Evolutionary conservation across 2,888 invertebrate species (phyloP).

Genomic region (Ditula angustiorana): DNA sequence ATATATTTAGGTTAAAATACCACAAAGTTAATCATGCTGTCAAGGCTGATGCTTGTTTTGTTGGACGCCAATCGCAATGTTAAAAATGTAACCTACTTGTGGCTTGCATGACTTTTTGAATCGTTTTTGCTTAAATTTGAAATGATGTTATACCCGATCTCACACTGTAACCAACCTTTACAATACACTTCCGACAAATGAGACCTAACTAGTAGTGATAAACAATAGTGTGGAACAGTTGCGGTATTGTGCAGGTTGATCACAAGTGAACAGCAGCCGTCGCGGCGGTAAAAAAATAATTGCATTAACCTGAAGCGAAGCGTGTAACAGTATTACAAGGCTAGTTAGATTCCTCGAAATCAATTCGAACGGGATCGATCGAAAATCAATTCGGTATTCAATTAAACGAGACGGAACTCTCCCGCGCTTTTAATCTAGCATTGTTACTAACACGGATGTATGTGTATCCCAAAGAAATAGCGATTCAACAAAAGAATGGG

Average conservation of each 20-base stretch:
- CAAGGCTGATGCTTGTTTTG: too few relatives aligned
- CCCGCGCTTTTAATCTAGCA: slow-evolving; percentile 74
- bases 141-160: background rate
- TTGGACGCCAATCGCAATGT: too few relatives aligned
- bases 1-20: too few relatives aligned
- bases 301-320: slow-evolving; percentile 59
- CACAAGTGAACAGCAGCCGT: slow-evolving; percentile 43
- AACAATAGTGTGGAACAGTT: background rate
- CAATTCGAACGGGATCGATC: slow-evolving; percentile 72
- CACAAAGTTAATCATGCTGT: too few relatives aligned
- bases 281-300: slow-evolving; percentile 59
- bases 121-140: background rate
- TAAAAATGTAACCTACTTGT: too few relatives aligned
- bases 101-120: background rate
- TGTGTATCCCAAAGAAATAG: slow-evolving; percentile 75
- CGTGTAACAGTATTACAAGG: slow-evolving; percentile 66
- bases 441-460: slow-evolving; percentile 64
- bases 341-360: slow-evolving; percentile 66
- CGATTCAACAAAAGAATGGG: slow-evolving; percentile 73
- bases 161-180: background rate
- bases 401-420: slow-evolving; percentile 75
- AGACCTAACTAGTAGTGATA: background rate
- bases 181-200: background rate
- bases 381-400: slow-evolving; percentile 79
- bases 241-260: slow-evolving; percentile 14